Evolutionary conservation across 2,113 vertebrate genomes (phyloP).

Genomic region (Mesocricetus auratus): DNA sequence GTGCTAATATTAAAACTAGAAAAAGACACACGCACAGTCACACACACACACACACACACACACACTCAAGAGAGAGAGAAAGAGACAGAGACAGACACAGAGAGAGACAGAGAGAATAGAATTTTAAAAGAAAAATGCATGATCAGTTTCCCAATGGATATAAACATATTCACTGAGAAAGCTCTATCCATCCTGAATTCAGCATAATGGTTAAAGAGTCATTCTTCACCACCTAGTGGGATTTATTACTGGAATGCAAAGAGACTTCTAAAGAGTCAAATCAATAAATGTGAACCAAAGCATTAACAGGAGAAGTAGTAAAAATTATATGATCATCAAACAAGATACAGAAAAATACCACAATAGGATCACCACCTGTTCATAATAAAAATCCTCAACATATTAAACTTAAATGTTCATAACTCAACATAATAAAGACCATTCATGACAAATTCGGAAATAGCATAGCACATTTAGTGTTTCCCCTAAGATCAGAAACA

Average conservation of each 20-base stretch:
- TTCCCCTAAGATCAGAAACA: neutral
- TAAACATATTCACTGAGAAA: neutral
- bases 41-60: neutral
- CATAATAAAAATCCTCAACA: neutral
- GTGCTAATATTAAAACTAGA: neutral
- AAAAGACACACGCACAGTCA: neutral
- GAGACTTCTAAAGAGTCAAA: neutral
- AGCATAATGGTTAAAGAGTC: neutral
- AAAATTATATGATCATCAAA: neutral
- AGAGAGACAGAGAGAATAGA: neutral
- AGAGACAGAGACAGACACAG: neutral
- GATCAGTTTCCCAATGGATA: neutral
- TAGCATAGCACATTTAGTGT: neutral
- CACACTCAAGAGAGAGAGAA: neutral
- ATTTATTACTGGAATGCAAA: neutral
- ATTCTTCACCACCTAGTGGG: neutral
- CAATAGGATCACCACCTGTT: neutral
- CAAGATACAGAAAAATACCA: neutral
- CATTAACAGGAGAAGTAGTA: neutral
- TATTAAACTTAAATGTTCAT: neutral
- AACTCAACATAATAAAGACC: neutral
- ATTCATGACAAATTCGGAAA: neutral
- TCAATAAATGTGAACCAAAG: neutral
- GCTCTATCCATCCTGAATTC: no score
- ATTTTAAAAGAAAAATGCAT: neutral